Percentiles rank a stretch among this genome's conserved stretches.
These are phyloP conservation scores for Aspidapion aeneum DNA, from an alignment of 2,888 invertebrate species.

Conservation along the genomic window DNA sequence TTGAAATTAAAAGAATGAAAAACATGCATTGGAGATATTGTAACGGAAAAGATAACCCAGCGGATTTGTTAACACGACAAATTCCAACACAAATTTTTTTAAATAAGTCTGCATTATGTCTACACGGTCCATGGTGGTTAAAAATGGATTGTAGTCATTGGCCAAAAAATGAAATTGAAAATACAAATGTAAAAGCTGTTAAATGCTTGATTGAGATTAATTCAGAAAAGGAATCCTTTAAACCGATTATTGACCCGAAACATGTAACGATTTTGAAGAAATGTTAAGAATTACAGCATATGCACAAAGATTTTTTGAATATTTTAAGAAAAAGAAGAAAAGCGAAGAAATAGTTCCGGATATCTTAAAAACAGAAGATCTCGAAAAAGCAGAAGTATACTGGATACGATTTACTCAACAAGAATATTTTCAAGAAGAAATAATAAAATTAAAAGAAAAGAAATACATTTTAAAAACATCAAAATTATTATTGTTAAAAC, in stretches of 20 bases:
- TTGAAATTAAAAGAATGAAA: background rate
- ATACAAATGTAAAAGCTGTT: background rate
- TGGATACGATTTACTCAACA: background rate
- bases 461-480: background rate
- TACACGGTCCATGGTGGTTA: conserved; percentile 3
- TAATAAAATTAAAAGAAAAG: background rate
- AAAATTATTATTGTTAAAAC: background rate
- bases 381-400: background rate
- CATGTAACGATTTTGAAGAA: too few relatives aligned
- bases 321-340: too few relatives aligned
- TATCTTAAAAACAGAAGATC: too few relatives aligned
- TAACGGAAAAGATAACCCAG: background rate
- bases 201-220: background rate
- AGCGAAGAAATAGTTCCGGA: too few relatives aligned
- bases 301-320: too few relatives aligned
- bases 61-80: background rate
- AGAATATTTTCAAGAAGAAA: background rate
- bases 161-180: background rate
- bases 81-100: background rate
- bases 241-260: too few relatives aligned
- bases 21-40: background rate
- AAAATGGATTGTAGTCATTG: background rate
- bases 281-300: too few relatives aligned
- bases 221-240: too few relatives aligned
- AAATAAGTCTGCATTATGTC: background rate